A percentile compares a stretch with the other conserved stretches of the same genome.
phyloP scores from a whole-genome alignment of 2,113 vertebrate genomes.

The Sapajus apella region DNA sequence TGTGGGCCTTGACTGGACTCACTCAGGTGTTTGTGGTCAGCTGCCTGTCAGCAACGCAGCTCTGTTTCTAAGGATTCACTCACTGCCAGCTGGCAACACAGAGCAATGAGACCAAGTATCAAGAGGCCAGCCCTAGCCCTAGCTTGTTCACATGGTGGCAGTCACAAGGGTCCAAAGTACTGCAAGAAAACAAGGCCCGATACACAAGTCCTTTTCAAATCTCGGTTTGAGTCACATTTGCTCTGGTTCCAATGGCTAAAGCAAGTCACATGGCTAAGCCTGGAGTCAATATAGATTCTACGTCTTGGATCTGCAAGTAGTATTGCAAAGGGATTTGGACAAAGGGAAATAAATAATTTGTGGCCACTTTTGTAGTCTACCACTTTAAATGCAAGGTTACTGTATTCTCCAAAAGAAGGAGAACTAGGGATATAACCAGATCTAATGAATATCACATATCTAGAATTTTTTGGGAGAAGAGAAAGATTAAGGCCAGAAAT shows the following conservation, averaged over 20 bases:
- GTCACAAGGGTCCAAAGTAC: neutral
- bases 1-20: neutral
- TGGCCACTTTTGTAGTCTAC: neutral
- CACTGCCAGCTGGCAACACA: neutral
- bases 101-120: neutral
- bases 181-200: neutral
- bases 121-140: neutral
- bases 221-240: neutral
- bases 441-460: neutral
- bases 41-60: neutral
- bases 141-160: neutral
- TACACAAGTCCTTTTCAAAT: neutral
- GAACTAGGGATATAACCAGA: conserved; percentile 5
- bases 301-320: neutral
- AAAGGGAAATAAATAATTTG: neutral
- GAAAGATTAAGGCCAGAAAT: neutral
- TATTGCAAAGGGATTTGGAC: neutral
- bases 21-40: neutral
- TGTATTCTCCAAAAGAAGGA: neutral
- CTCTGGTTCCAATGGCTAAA: neutral
- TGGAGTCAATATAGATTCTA: neutral
- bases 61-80: conserved; percentile 12
- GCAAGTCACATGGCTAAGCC: neutral
- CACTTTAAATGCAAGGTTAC: neutral
- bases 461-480: conserved; percentile 11